phyloP scores from a whole-genome alignment of 2,113 vertebrate species.

The Oophaga pumilio region DNA sequence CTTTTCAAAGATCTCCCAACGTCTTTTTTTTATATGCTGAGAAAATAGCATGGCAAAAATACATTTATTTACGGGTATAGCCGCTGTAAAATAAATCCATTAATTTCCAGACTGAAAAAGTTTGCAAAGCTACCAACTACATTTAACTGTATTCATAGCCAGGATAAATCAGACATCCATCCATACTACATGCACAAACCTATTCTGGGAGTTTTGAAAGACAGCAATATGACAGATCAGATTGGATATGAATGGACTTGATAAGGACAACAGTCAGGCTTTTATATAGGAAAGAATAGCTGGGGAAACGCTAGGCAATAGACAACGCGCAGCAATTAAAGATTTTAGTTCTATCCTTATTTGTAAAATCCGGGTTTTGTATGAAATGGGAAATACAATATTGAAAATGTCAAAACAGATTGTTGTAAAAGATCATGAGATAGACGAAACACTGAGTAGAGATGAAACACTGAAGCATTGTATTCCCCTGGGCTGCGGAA shows the following conservation, averaged over 20 bases:
- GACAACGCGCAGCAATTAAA: slow-evolving; percentile 27
- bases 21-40: slow-evolving; percentile 28
- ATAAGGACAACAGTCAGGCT: slow-evolving; percentile 21
- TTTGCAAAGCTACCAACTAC: slow-evolving; percentile 18
- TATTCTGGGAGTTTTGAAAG: slow-evolving; percentile 35
- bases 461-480: slow-evolving; percentile 32
- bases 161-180: slow-evolving; percentile 6
- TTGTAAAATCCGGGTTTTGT: slow-evolving; percentile 39
- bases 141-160: slow-evolving; percentile 28
- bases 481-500: slow-evolving; percentile 26
- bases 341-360: slow-evolving; percentile 43
- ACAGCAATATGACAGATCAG: slow-evolving; percentile 25
- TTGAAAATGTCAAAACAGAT: slow-evolving; percentile 47
- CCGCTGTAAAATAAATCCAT: slow-evolving; percentile 12
- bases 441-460: slow-evolving; percentile 20
- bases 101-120: slow-evolving; percentile 36
- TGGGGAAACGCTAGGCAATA: neutral
- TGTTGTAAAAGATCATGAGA: slow-evolving; percentile 30
- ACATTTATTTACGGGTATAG: slow-evolving; percentile 8
- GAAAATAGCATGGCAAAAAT: slow-evolving; percentile 27
- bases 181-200: neutral
- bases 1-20: slow-evolving; percentile 29
- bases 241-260: slow-evolving; percentile 38
- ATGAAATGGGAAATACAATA: slow-evolving; percentile 37
- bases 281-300: slow-evolving; percentile 23